These are phyloP conservation scores for Leptothorax acervorum DNA, from an alignment of 2,888 invertebrate genomes.

Conservation along the genomic window DNA sequence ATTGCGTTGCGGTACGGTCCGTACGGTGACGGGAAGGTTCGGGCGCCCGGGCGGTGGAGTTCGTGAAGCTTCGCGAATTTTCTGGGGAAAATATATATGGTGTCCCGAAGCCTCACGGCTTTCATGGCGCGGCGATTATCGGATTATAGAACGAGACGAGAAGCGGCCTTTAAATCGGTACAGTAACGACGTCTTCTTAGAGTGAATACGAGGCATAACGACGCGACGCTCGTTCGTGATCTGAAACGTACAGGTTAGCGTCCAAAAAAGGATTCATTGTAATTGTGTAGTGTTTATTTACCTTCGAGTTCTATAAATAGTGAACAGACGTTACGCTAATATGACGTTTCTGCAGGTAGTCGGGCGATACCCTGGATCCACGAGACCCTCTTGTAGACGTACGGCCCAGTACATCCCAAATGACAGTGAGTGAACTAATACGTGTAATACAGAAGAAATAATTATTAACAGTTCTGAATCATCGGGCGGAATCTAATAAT, in stretches of 20 bases:
- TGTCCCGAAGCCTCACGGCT: too few species aligned
- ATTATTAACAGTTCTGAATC: not conserved
- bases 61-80: not conserved
- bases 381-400: not conserved
- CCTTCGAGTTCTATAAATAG: not conserved
- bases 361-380: slow-evolving; percentile 17
- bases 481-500: too few species aligned
- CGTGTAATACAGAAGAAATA: not conserved
- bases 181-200: not conserved
- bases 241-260: slow-evolving; percentile 25
- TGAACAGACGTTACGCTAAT: not conserved
- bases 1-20: not conserved
- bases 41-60: not conserved
- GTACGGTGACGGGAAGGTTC: not conserved
- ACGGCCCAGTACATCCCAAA: slow-evolving; percentile 21
- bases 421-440: slow-evolving; percentile 49
- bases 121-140: not conserved
- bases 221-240: not conserved
- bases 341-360: not conserved
- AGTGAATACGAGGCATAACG: not conserved
- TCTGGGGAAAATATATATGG: not conserved
- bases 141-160: not conserved
- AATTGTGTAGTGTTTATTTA: not conserved
- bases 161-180: not conserved
- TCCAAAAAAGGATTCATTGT: not conserved